Base-by-base conservation (phyloP, 2,888 invertebrate genomes). In the Desoria tigrina region DNA sequence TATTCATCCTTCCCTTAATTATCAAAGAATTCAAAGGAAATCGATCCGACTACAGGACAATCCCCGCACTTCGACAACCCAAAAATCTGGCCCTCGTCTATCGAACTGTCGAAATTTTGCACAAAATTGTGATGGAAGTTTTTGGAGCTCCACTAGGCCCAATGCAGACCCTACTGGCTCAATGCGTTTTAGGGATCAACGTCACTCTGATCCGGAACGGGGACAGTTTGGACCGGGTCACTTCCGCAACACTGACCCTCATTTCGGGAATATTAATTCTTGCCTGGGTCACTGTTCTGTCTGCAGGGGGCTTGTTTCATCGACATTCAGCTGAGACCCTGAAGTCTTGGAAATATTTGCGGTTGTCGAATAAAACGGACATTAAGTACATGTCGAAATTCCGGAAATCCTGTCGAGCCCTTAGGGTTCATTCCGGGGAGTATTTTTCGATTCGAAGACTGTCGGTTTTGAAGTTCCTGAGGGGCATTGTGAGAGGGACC, bases 271-370 rank as follows among this genome's bases (percentile, higher is more conserved):
- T 16, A 6, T 16, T 45, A 6, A 4, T 6, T 6, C 9, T 16
- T 6, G 4, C 16, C 6, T 45, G 45, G 45, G 6, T 45, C 45
- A 18, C 21, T 16, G 45, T 45, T 6, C 45, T 45, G 9, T 6
- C 4, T 6, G 6, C 4, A 4, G 6, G 9, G 45, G 45, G 45
- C 45, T n/a, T 45, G 6, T 45, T 45, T 45, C 21, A 45, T n/a
- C 6, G 16, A n/a, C 45, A 45, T 6, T 16, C 45, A 6, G 45
- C 16, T 3, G 21, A 3, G 9, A 45, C 45, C n/a, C n/a, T 45
- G n/a, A 45, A 45, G 45, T 45, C 45, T 11, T 45, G 45, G 45
- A 45, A 45, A 16, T 45, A 45, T 16, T 45, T 45, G 4, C 6
- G 16, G 4, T 45, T 45, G 9, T 6, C n/a, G 4, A 45, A 16